Conservation (phyloP, 92 coral and sea anemone species). For the Pocillopora grandis region DNA sequence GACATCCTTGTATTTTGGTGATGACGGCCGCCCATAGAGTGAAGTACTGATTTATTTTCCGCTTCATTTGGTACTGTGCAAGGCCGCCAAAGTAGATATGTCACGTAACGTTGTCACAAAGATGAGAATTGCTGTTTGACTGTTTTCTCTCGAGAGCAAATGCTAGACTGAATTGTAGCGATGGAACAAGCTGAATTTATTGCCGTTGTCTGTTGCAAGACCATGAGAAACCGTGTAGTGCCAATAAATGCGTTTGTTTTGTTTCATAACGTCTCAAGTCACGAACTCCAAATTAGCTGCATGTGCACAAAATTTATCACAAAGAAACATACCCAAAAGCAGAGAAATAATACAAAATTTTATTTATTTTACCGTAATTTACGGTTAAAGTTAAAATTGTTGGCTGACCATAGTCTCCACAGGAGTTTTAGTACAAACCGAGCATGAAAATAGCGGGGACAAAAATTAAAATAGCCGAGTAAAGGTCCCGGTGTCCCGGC, state of each 20-base stretch:
- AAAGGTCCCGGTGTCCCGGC: too few relatives aligned
- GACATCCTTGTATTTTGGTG: too few relatives aligned
- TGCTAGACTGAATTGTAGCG: conserved; percentile 44
- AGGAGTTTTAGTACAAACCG: too few relatives aligned
- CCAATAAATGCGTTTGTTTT: conserved; percentile 19
- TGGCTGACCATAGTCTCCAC: too few relatives aligned
- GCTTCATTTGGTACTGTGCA: not conserved
- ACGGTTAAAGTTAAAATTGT: too few relatives aligned
- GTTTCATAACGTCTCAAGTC: not conserved
- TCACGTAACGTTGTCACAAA: conserved; percentile 11
- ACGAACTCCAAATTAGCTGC: not conserved
- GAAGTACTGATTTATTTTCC: too few relatives aligned
- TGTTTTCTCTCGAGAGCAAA: conserved; percentile 27
- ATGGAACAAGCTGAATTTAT: conserved; percentile 36
- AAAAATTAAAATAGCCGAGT: too few relatives aligned
- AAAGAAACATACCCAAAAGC: conserved; percentile 16
- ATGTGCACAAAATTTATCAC: conserved; percentile 13
- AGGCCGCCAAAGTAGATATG: not conserved
- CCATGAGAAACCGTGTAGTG: conserved; percentile 2
- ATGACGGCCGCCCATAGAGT: too few relatives aligned
- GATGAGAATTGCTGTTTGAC: conserved; percentile 13
- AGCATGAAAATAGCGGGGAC: too few relatives aligned
- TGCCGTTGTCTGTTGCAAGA: conserved; percentile 32
- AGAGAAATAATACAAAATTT: not conserved
- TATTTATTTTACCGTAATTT: too few relatives aligned